Conservation (phyloP, 2,113 vertebrate genomes). For the Trematomus loennbergii region DNA sequence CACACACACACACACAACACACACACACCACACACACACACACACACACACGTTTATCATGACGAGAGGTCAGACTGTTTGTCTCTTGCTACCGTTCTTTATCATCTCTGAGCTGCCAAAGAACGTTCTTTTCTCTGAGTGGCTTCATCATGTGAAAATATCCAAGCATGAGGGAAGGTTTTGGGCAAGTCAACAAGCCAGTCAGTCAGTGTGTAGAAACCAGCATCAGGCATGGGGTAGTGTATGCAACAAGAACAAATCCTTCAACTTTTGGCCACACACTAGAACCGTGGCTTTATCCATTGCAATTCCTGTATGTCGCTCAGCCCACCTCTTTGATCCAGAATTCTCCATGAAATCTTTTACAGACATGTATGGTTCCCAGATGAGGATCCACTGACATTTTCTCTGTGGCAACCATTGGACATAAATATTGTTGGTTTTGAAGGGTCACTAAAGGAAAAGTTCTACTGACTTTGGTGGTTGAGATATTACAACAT, state of each 20-base stretch:
- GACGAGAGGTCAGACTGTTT: slow-evolving; percentile 62
- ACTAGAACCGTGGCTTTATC: not conserved
- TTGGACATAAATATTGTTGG: not conserved
- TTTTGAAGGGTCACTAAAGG: not conserved
- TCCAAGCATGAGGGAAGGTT: slow-evolving; percentile 5
- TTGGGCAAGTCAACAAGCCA: slow-evolving; percentile 12
- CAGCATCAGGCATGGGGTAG: not conserved
- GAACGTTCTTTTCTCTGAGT: not conserved
- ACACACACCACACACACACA: slow-evolving; percentile 32
- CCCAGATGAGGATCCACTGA: not conserved
- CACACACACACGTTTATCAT: slow-evolving; percentile 50
- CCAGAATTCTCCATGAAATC: no score
- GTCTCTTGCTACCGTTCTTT: slow-evolving; percentile 64
- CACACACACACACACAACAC: slow-evolving; percentile 29
- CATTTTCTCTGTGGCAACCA: not conserved
- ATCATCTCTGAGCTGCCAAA: slow-evolving; percentile 15
- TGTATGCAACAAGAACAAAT: not conserved
- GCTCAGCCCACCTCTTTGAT: not conserved
- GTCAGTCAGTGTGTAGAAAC: not conserved
- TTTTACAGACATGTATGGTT: not conserved
- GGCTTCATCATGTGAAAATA: slow-evolving; percentile 32
- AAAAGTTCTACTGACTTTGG: not conserved
- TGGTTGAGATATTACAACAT: not conserved
- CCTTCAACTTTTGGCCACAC: not conserved
- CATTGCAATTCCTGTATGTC: not conserved